A percentile compares a stretch with the other conserved stretches of the same genome.
These are phyloP conservation scores for Ia io DNA, from an alignment of 2,113 vertebrate genomes.

Conservation along the genomic window DNA sequence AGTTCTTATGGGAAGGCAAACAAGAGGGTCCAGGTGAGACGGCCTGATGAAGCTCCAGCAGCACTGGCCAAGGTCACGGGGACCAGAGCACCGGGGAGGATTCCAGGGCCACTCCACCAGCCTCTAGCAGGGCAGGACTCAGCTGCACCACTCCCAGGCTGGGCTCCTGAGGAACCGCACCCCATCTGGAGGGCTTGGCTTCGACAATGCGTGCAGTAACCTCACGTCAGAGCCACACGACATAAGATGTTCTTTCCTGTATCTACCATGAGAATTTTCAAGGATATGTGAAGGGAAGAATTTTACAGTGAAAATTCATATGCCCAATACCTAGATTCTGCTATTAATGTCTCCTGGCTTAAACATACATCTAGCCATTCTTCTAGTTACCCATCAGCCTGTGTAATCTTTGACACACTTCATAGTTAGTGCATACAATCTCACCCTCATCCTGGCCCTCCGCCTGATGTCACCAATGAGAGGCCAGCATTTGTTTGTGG, in stretches of 20 bases:
- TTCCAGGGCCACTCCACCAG: background rate
- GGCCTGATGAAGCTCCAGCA: background rate
- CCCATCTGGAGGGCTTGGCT: background rate
- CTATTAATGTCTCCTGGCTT: background rate
- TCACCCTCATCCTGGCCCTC: background rate
- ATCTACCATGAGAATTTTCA: background rate
- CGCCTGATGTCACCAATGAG: background rate
- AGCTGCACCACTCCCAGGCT: background rate
- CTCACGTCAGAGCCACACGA: background rate
- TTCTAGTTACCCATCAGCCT: background rate
- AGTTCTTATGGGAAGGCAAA: background rate
- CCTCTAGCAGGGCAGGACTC: background rate
- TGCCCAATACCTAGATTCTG: background rate
- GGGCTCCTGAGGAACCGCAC: background rate
- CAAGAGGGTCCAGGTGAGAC: background rate
- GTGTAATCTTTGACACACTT: background rate
- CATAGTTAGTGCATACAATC: background rate
- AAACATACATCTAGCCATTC: background rate
- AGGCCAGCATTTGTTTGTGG: background rate
- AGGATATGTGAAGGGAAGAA: background rate
- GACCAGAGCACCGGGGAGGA: background rate
- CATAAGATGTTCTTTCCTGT: background rate
- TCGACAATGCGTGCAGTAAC: background rate
- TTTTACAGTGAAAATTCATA: background rate
- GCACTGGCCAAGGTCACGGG: conserved; percentile 6